A percentile compares a stretch with the other conserved stretches of the same genome.
Conservation (phyloP, 1,140 invertebrate species). For the Caenorhabditis brenneri region DNA sequence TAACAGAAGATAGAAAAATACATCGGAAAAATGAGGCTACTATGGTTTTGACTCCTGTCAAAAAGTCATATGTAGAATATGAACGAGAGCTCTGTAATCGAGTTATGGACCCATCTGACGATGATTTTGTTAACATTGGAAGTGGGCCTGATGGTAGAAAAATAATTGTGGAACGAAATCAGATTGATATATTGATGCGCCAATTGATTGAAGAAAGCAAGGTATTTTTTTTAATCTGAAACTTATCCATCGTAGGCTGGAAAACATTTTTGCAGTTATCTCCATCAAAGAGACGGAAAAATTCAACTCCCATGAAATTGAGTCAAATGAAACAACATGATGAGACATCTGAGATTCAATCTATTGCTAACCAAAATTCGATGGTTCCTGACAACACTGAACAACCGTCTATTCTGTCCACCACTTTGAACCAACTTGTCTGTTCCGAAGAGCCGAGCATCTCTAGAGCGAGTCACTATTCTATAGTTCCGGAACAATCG, state of each 20-base stretch:
- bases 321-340: background rate
- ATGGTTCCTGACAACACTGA: no score
- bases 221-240: no score
- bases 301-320: slow-evolving; percentile 7
- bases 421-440: no score
- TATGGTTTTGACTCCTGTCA: background rate
- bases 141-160: background rate
- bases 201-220: background rate
- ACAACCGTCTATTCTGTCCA: no score
- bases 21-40: background rate
- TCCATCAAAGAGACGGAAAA: background rate
- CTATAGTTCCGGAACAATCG: no score
- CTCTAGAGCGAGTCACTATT: no score
- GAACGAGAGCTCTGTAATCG: background rate
- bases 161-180: background rate
- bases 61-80: no score
- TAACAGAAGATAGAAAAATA: background rate
- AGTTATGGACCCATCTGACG: background rate
- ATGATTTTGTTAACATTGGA: background rate
- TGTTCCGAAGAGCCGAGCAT: no score
- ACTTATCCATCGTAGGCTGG: no score
- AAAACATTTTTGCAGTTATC: no score
- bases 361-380: no score
- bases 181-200: background rate
- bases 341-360: no score